Base-by-base conservation (phyloP, 1,140 invertebrate species). In the Cydia fagiglandana region DNA sequence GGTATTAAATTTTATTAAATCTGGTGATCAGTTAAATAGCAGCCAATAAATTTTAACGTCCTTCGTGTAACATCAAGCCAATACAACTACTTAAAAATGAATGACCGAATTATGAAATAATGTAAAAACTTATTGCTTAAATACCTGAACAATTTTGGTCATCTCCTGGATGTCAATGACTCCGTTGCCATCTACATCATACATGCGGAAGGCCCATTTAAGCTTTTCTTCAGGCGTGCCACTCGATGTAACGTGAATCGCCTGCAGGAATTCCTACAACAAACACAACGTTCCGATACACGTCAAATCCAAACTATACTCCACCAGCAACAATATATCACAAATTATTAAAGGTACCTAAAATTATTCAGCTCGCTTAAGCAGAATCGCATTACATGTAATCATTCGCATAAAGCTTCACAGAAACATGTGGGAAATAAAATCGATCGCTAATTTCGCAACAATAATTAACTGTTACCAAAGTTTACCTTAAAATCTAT, bases 201-300 rank as follows among this genome's bases (percentile, higher is more conserved):
- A 99, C 97, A 98, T 98, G 88, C 97, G 96, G 94, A 99, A 99
- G 64, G 99, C 99, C 99, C 99, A 99, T 94, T 99, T 99, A 64
- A 99, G 95, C 94, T 99, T 99, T 91, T 99, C 98, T 91, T 99
- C 98, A 10, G 98, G 98, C 81, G 98, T 99, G 73, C 98, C 98
- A 80, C 98, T 98, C 78, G 98, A 98, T 76, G 98, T 99, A 74
- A 99, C 98, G 94, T 99, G 99, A 89, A 99, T 99, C 83, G 99
- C 99, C 89, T 99, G 94, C 84, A 99, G 94, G 94, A 99, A 99
- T 95, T 99, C 98, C 97, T 98, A 95, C 78, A 95, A 95, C 88
- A 88, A 91, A 87, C 77, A 81, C 79, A 82, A 77, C 78, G 75
- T 78, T 78, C 78, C 84, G 76, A 86, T 85, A 85, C 82, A 84